Evolutionary conservation across 2,888 invertebrate species (phyloP).

Genomic region (Pollenia angustigena): DNA sequence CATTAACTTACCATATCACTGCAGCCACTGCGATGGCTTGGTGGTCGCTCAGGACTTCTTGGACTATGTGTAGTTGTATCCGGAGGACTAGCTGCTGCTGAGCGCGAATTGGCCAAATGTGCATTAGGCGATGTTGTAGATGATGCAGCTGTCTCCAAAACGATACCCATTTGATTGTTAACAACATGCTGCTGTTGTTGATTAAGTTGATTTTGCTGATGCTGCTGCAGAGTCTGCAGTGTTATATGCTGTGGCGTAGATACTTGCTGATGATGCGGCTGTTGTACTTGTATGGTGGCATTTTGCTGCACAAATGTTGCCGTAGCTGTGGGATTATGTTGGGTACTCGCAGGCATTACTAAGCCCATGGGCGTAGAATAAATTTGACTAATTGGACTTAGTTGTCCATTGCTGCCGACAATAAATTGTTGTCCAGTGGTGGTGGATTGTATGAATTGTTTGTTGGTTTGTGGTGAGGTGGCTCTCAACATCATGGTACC

Average conservation of each 20-base stretch:
- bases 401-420: slow-evolving; percentile 90
- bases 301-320: slow-evolving; percentile 93
- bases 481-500: slow-evolving; percentile 91
- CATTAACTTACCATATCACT: slow-evolving; percentile 83
- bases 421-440: slow-evolving; percentile 87
- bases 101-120: slow-evolving; percentile 76
- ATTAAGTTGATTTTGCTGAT: slow-evolving; percentile 71
- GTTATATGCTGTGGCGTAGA: slow-evolving; percentile 76
- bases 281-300: slow-evolving; percentile 89
- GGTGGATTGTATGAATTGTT: slow-evolving; percentile 89
- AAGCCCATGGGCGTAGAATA: slow-evolving; percentile 84
- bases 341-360: slow-evolving; percentile 82
- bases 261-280: slow-evolving; percentile 83
- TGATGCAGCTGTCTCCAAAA: slow-evolving; percentile 76
- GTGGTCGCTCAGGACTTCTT: slow-evolving; percentile 86
- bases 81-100: slow-evolving; percentile 88
- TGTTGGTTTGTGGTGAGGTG: slow-evolving; percentile 89
- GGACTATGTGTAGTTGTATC: slow-evolving; percentile 95
- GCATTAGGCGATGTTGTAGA: slow-evolving; percentile 67
- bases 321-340: slow-evolving; percentile 84
- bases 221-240: slow-evolving; percentile 65
- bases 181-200: slow-evolving; percentile 73
- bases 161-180: slow-evolving; percentile 77
- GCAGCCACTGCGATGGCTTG: slow-evolving; percentile 83
- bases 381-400: slow-evolving; percentile 88